Evolutionary conservation across 2,797 vertebrate genomes (phyloP), one percentile per base, ranked within the genome.

Genomic region (Hoplostethus mediterraneus): DNA sequence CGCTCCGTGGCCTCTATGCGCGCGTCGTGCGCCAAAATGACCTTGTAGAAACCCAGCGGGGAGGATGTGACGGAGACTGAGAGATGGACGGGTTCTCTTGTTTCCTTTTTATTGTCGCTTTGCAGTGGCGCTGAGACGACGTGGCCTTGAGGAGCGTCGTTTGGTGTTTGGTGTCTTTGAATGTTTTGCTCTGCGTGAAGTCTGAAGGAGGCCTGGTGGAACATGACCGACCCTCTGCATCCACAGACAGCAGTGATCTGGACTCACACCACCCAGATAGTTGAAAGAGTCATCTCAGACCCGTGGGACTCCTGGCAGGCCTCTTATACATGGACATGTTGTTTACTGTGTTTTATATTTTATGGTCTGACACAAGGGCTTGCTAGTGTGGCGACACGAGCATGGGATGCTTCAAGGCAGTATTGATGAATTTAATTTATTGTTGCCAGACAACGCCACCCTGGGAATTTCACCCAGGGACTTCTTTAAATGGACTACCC

Each of bases 31-130:
- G 87, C 60, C 81, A 79, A 75, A 82, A 87, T 94, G 93, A 94
- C 94, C 93, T 95, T 95, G 93, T 90, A 84, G 89, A 90, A 90
- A 82, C 75, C 88, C 79, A 65, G 76, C 75, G 61, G 79, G 80
- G 82, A 80, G 80, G 68, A 60, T 45, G 49, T 66, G 85, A 81
- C 66, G 64, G 82, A 71, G 85, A 58, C 57, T 57, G 52, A 83
- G 80, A 73, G 84, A 85, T 77, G 77, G 65, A 74, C 74, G 42
- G 2, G 33, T 65, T 42, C 57, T 12, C 17, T 48, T 42, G 69
- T 75, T 55, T 52, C 17, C 48, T 54, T 45, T 49, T 31, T 30
- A 31, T 68, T 63, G 3, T 63, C 13, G 64, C 73, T 79, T 42
- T 77, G 71, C 59, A 56, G 57, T 71, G 73, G 17, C 48, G 64